A percentile compares a stretch with the other conserved stretches of the same genome.
Conservation (phyloP, 2,797 vertebrate genomes). For the Urocyon cinereoargenteus region DNA sequence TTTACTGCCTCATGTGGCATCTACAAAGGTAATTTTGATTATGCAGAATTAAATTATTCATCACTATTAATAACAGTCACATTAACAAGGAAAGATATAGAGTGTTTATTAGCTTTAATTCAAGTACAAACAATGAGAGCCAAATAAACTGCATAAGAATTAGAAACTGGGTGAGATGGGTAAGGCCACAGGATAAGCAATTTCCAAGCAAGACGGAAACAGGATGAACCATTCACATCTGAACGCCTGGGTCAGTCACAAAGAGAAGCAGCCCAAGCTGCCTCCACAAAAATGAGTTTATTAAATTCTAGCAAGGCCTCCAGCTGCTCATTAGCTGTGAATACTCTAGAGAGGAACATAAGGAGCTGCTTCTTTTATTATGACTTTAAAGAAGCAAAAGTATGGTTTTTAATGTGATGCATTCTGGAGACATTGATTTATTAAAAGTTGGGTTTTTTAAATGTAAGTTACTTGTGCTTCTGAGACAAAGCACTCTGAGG, state of each 20-base stretch:
- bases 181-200: not conserved
- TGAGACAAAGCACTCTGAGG: not conserved
- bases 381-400: slow-evolving; percentile 65
- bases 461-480: slow-evolving; percentile 56
- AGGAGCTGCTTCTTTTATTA: slow-evolving; percentile 50
- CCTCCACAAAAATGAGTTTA: not conserved
- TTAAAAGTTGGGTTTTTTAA: not conserved
- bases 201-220: not conserved
- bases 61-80: slow-evolving; percentile 9
- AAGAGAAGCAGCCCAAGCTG: not conserved
- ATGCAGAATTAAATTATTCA: not conserved
- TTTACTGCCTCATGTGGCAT: not conserved
- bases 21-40: not conserved
- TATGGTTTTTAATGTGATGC: slow-evolving; percentile 46
- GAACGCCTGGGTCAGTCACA: not conserved
- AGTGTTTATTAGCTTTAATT: slow-evolving; percentile 16
- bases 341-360: not conserved
- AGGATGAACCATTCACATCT: not conserved
- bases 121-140: not conserved
- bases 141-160: not conserved
- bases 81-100: not conserved
- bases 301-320: slow-evolving; percentile 59
- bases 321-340: slow-evolving; percentile 73
- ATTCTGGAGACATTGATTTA: slow-evolving; percentile 30
- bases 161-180: not conserved